Evolutionary conservation across 2,888 invertebrate genomes (phyloP).

Genomic region (Orthosia incerta): DNA sequence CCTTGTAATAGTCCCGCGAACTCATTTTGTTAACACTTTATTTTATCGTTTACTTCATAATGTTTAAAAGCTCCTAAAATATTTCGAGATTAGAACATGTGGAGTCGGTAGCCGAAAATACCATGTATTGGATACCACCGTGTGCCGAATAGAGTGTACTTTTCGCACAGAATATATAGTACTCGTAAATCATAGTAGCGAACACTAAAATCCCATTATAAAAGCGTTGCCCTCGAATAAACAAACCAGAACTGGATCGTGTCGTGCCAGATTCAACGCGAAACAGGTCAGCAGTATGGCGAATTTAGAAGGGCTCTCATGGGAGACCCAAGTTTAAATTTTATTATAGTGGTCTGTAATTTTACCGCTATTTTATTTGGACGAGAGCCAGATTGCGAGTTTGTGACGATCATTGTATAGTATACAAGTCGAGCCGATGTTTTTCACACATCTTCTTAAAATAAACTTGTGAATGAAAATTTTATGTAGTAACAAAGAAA

Average conservation of each 20-base stretch:
- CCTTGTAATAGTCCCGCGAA: constrained; percentile 85
- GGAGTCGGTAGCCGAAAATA: constrained; percentile 69
- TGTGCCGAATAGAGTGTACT: constrained; percentile 48
- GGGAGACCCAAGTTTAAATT: constrained; percentile 70
- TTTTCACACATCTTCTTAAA: constrained; percentile 56
- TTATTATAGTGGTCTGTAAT: constrained; percentile 69
- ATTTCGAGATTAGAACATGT: constrained; percentile 57
- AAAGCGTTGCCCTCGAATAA: constrained; percentile 55
- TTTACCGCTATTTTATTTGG: constrained; percentile 70
- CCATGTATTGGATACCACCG: constrained; percentile 81
- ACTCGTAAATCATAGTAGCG: constrained; percentile 59
- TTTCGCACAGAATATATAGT: constrained; percentile 38
- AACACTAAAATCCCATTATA: constrained; percentile 63
- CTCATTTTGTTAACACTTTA: constrained; percentile 79
- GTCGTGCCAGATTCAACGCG: constrained; percentile 68
- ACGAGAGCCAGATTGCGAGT: constrained; percentile 69
- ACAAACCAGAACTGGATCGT: constrained; percentile 58
- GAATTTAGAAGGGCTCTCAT: constrained; percentile 80
- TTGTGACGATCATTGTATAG: constrained; percentile 61
- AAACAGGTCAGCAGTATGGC: constrained; percentile 78
- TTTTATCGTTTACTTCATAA: constrained; percentile 59
- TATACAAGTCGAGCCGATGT: constrained; percentile 35
- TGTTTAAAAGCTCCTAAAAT: constrained; percentile 65
- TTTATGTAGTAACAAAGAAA: constrained; percentile 32
- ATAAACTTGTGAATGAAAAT: constrained; percentile 65